These are phyloP conservation scores for Osedax fenrisi DNA, from an alignment of 2,888 invertebrate species.

Conservation along the genomic window DNA sequence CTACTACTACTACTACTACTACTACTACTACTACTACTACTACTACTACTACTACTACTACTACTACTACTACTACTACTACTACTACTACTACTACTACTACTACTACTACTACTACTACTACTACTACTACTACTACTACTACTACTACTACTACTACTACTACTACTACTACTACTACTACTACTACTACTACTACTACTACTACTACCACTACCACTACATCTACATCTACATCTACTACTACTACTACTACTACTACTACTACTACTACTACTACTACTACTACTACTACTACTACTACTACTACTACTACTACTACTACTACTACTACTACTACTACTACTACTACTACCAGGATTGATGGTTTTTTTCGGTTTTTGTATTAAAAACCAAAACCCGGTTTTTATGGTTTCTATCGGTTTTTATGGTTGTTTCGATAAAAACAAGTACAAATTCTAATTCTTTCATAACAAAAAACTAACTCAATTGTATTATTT, in stretches of 20 bases:
- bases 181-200: neutral
- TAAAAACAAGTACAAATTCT: too few species aligned
- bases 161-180: constrained; percentile 11
- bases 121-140: neutral
- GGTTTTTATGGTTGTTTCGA: too few species aligned
- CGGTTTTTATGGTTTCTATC: too few species aligned
- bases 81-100: neutral
- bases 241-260: constrained; percentile 3
- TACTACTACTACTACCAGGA: constrained; percentile 6
- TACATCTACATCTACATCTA: neutral
- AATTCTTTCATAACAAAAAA: too few species aligned
- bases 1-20: neutral
- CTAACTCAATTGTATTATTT: too few species aligned
- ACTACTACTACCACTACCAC: constrained; percentile 13
- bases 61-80: neutral
- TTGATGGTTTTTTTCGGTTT: too few species aligned
- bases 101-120: constrained; percentile 12
- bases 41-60: neutral
- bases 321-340: constrained; percentile 6
- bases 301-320: neutral
- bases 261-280: constrained; percentile 12
- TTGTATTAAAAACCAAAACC: too few species aligned
- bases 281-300: constrained; percentile 6
- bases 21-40: neutral
- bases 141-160: neutral